Evolutionary conservation across 2,113 vertebrate genomes (phyloP).

Genomic region (Papio anubis): DNA sequence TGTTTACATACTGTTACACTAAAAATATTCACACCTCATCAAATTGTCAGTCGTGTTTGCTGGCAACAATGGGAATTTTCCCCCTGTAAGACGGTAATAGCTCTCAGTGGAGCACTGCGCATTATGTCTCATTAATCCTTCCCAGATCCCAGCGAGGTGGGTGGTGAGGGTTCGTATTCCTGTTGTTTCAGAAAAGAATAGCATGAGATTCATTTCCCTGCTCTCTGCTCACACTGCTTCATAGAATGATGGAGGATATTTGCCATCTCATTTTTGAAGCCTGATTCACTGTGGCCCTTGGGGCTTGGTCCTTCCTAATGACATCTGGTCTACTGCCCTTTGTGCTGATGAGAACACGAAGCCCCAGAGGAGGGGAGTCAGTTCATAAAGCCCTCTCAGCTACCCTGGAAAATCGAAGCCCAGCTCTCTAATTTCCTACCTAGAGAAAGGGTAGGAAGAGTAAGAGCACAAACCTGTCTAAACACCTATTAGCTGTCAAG

Average conservation of each 20-base stretch:
- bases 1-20: conserved; percentile 78
- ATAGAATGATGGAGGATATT: neutral
- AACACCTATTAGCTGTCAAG: neutral
- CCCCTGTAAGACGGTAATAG: conserved; percentile 64
- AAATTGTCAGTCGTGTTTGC: conserved; percentile 73
- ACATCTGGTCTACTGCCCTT: too few relatives aligned
- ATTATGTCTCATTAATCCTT: conserved; percentile 74
- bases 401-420: neutral
- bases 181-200: neutral
- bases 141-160: conserved; percentile 65
- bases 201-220: neutral
- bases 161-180: conserved; percentile 56
- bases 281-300: neutral
- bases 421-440: neutral
- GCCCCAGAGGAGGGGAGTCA: neutral
- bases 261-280: neutral
- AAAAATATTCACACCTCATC: conserved; percentile 80
- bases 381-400: neutral
- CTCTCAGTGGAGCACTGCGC: conserved; percentile 42
- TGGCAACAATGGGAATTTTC: conserved; percentile 69
- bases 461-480: neutral
- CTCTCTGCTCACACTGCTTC: neutral
- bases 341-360: neutral
- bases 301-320: neutral
- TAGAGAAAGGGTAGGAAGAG: neutral